Base-by-base conservation (phyloP, 1,140 invertebrate species). In the Metaphire vulgaris region DNA sequence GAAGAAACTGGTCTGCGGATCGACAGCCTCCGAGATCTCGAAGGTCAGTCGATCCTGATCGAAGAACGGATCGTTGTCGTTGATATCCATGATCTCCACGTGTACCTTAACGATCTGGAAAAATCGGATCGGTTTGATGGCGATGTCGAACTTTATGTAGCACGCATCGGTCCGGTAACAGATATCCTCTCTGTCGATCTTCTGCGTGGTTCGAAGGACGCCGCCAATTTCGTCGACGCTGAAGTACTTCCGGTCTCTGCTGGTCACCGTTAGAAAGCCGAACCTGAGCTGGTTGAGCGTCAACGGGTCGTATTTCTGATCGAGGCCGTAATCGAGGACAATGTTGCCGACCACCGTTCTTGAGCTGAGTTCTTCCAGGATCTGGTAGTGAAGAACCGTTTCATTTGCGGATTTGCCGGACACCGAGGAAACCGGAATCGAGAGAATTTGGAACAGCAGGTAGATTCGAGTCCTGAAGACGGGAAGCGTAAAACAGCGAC, bases 31-130 rank as follows among this genome's bases (percentile, higher is more conserved):
- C 2, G 65, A 65, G 29, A 76, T 30, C 69, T 72, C 33, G 41
- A 56, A 56, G 72, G n/a, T n/a, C 65, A 66, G 33, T 1, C 26
- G 30, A 41, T 64, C 30, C 28, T 69, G 28, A 66, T 33, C 30
- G 66, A 76, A 76, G n/a, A 32, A n/a, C 31, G 74, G 74, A 28
- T 32, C 33, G 31, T 75, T 68, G 33, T 75, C 74, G 67, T 75
- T 75, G n/a, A 75, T 75, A 33, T 75, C 74, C 21, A 69, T 32
- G 32, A 75, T 15, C 33, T 75, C 74, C 0, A 75, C 31, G 0
- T n/a, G 32, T 32, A 75, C 68, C 33, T 69, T 75, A 28, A 34
- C 1, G 65, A 69, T 75, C 33, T 69, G 33, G 30, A 69, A 69
- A 28, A 30, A 66, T 14, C 33, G 31, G 56, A 26, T 34, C 1